These are phyloP conservation scores for Tetramorium alpestre DNA, from an alignment of 1,140 invertebrate genomes.

Conservation along the genomic window DNA sequence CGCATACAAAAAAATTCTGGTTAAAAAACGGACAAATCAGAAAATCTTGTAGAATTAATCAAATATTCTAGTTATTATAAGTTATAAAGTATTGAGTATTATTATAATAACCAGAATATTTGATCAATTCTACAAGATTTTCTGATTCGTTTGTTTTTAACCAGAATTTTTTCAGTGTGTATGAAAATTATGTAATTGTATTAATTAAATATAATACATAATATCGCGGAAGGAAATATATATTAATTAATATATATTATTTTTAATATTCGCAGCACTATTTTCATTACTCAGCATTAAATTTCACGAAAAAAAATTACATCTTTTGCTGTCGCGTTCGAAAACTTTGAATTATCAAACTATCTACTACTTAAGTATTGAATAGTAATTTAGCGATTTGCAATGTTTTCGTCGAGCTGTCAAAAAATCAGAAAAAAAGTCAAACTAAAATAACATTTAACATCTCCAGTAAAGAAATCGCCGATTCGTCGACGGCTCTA, in stretches of 20 bases:
- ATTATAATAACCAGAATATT: too few relatives aligned
- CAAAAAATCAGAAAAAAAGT: neutral
- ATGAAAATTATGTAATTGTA: too few relatives aligned
- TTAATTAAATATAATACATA: too few relatives aligned
- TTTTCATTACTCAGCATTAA: neutral
- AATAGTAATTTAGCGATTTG: neutral
- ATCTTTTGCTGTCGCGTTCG: neutral
- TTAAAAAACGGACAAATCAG: too few relatives aligned
- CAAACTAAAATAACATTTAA: too few relatives aligned
- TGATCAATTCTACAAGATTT: too few relatives aligned
- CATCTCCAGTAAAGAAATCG: neutral
- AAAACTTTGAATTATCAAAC: neutral
- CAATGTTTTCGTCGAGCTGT: neutral
- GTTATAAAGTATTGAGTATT: too few relatives aligned
- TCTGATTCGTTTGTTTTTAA: too few relatives aligned
- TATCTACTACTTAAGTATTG: neutral
- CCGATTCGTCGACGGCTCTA: neutral
- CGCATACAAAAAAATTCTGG: too few relatives aligned
- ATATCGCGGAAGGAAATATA: neutral
- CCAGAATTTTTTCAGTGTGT: too few relatives aligned
- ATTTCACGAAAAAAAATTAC: neutral
- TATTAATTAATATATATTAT: neutral
- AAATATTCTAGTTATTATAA: too few relatives aligned
- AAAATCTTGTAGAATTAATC: too few relatives aligned
- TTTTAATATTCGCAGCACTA: neutral